Base-by-base conservation (phyloP, 2,113 vertebrate genomes). In the Odontophorus gujanensis region DNA sequence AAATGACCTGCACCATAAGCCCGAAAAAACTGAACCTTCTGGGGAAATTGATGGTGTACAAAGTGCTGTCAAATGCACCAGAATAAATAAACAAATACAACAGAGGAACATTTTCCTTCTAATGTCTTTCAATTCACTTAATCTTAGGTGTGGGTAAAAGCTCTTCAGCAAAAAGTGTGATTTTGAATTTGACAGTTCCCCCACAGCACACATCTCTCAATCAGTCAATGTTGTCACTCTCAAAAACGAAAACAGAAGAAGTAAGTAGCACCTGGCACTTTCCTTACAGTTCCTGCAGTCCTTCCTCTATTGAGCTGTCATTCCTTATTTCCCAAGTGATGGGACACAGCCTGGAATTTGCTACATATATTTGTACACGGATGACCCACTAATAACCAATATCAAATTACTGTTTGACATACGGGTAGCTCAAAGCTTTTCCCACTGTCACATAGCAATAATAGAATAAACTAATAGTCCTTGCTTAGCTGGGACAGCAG, bases 61-160 rank as follows among this genome's bases (percentile, higher is more conserved):
- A 85, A 85, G 59, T 40, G 38, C 68, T 87, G 81, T 83, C 68
- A 92, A 87, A 91, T 25, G 25, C 8, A 26, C 21, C 21, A 79
- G 11, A 28, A 59, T 93, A 92, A 95, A 93, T 63, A 95, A 96
- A 91, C 81, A 96, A 91, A 82, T 47, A 82, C 48, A 89, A 38
- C 7, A 68, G 34, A 89, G 36, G 30, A 14, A 36, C 10, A 9
- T 82, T 93, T 92, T 81, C 79, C 38, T 87, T 92, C 75, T 57
- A 87, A 78, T 7, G 11, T 65, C 51, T 92, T 91, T 85, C 47
- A 83, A 42, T 72, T 80, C 72, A 62, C 18, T 5, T 77, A 68
- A 77, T 72, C 75, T 87, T 65, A 83, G 57, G 72, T 63, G 57
- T 48, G 30, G 45, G 43, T 18, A 83, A 85, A 87, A 65, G 67